Evolutionary conservation across 2,888 invertebrate genomes (phyloP).

Genomic region (Philereme vetulata): DNA sequence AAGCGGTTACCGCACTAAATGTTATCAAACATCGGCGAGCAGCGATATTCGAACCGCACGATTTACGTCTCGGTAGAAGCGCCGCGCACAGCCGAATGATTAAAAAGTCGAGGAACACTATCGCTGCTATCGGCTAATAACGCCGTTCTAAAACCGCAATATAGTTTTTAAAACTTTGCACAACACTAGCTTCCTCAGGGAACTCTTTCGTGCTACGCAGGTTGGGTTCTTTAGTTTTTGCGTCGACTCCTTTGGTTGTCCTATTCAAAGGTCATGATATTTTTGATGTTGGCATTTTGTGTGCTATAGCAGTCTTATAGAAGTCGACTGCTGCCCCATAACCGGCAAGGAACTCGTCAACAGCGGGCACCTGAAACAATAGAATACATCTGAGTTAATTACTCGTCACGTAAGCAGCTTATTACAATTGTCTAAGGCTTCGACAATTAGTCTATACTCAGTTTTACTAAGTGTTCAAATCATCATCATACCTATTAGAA

Average conservation of each 20-base stretch:
- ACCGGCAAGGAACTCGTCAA: conserved; percentile 70
- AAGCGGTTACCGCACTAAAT: conserved; percentile 48
- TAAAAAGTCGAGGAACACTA: conserved; percentile 47
- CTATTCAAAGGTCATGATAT: conserved; percentile 52
- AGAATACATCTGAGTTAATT: conserved; percentile 53
- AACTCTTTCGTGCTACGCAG: conserved; percentile 45
- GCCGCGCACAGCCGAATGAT: conserved; percentile 45
- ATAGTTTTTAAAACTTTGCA: conserved; percentile 49
- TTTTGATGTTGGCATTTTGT: conserved; percentile 50
- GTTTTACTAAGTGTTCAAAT: not conserved
- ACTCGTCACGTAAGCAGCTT: conserved; percentile 48
- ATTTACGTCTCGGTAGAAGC: conserved; percentile 50
- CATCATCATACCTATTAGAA: not conserved
- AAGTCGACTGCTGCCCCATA: conserved; percentile 77
- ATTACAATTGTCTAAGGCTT: conserved; percentile 37
- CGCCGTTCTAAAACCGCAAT: conserved; percentile 54
- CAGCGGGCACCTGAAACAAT: conserved; percentile 77
- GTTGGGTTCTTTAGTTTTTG: conserved; percentile 16
- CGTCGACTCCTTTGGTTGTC: not conserved
- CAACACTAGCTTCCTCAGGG: conserved; percentile 58
- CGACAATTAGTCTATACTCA: conserved; percentile 4
- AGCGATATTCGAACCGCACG: conserved; percentile 45
- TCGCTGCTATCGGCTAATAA: conserved; percentile 66
- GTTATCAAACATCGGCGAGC: conserved; percentile 61
- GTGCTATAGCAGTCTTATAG: conserved; percentile 43